Base-by-base conservation (phyloP, 1,140 invertebrate species). In the Bombus haemorrhoidalis region DNA sequence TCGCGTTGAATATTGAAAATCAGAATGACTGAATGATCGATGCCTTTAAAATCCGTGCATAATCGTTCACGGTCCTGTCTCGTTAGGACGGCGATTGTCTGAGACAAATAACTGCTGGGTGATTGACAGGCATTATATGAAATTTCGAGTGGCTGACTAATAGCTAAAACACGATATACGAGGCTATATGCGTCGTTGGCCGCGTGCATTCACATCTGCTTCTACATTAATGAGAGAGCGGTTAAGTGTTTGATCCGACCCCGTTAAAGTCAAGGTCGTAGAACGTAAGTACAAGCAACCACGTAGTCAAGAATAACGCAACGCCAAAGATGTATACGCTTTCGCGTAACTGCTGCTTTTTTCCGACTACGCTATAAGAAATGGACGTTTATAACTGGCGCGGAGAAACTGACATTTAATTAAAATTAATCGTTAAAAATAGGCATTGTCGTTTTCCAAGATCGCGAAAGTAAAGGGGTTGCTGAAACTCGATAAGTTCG, bases 81-180 rank as follows among this genome's bases (percentile, higher is more conserved):
- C 86, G 86, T 87, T 85, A 76, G 64, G 82, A 77, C 86, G 91
- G 59, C 75, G 86, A 86, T 91, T 89, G 87, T 88, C 87, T 71
- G 90, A 91, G 88, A 90, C 91, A 91, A 93, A 93, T 93, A 93
- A 93, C 92, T 87, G 59, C 88, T 82, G 84, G 73, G 71, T 91
- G 90, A 93, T 91, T 93, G 93, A 94, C 93, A 92, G 93, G 89
- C 86, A 86, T 91, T 92, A 92, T 93, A 94, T 92, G 93, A 93
- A 94, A 93, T 93, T 94, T 93, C 91, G 88, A 91, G 87, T 91
- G 86, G 83, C 91, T 93, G 92, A 93, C 92, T 93, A 93, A 94
- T 94, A 93, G 93, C 90, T 76, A 73, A 62, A 77, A 69, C 81
- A 83, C 47, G 69, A 79, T 85, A 75, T 37, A 41, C 75, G 75